Conservation (phyloP, 2,113 vertebrate species). For the Mustela lutreola region DNA sequence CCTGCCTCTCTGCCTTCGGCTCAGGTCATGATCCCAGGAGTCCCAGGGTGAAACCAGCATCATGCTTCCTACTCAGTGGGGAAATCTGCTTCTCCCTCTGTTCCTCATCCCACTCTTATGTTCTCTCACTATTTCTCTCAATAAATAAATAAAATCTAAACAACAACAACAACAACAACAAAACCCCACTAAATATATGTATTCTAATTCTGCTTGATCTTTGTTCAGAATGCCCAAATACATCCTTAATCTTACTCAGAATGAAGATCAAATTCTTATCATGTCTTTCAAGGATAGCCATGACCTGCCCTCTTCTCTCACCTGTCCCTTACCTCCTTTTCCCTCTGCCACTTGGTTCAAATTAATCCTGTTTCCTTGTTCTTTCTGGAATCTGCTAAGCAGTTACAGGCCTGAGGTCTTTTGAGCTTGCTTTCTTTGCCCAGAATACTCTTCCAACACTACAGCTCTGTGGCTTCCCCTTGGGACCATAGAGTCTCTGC, state of each 20-base stretch:
- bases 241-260: not conserved
- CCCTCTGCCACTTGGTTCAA: not conserved
- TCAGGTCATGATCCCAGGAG: too few species aligned
- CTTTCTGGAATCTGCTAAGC: not conserved
- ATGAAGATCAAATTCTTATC: not conserved
- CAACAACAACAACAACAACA: too few species aligned
- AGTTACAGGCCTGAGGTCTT: not conserved
- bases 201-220: not conserved
- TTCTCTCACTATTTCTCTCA: too few species aligned
- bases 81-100: too few species aligned
- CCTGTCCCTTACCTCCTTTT: fast-evolving
- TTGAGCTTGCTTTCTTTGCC: not conserved
- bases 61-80: too few species aligned
- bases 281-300: not conserved
- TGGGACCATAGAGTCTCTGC: not conserved
- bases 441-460: not conserved
- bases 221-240: not conserved
- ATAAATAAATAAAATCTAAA: too few species aligned
- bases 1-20: not conserved
- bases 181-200: not conserved
- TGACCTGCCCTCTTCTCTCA: not conserved
- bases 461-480: not conserved
- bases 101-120: too few species aligned
- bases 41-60: too few species aligned
- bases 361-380: not conserved